Base-by-base conservation (phyloP, 2,113 vertebrate genomes). In the Mugil cephalus region DNA sequence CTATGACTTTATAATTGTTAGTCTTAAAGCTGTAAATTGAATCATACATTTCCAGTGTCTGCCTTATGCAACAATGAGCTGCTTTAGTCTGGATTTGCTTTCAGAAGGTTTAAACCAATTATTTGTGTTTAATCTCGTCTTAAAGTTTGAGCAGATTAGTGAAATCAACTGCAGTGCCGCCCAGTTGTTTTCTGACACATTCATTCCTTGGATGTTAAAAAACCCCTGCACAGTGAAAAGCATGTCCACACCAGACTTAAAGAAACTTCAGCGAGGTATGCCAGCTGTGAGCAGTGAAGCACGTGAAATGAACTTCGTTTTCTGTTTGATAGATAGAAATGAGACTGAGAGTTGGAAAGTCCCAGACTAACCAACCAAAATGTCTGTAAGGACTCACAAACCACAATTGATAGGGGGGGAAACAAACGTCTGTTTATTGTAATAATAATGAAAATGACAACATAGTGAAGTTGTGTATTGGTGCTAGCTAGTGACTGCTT, bases 341-440 rank as follows among this genome's bases (percentile, higher is more conserved):
- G 10, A 51, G 1, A 30, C 7, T 42, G 21, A 19, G 17, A 47
- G 12, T 4, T 34, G 48, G 76, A 75, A 62, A 64, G 67, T 50
- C 56, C 50, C 71, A 8, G 5, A 62, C 0, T 21, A 2, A 45
- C 48, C 39, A 34, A 42, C 3, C 5, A 5, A 30, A 30, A 30
- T 30, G 2, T 30, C 24, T 30, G 3, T 5, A 30, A 30, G 24
- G 24, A 5, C 24, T 30, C 24, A n/a, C n/a, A 30, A 30, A 30
- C 24, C 2, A 30, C 24, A 30, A 30, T 30, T 30, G 2, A 30
- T 30, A 30, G 24, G 3, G 24, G 24, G 3, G 5, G 5, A 30
- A 30, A 30, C 24, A 30, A 30, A 30, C 24, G 3, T 30, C 24
- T 30, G 24, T 5, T 30, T 5, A 30, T 5, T 30, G 24, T 30